Conservation (phyloP, 37 sponge, comb jelly and placozoan species). For the Mnemiopsis leidyi region DNA sequence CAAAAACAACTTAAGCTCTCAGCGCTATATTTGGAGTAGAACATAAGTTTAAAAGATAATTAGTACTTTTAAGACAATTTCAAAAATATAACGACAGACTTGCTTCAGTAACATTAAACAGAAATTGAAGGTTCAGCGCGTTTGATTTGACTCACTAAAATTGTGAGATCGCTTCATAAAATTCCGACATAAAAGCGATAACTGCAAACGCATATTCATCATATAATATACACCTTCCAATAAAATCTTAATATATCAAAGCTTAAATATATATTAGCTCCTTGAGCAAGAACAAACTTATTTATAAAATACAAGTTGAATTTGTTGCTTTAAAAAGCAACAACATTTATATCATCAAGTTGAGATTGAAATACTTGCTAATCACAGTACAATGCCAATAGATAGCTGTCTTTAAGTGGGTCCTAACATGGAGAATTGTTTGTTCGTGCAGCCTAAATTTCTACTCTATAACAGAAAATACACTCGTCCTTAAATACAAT, state of each 20-base stretch:
- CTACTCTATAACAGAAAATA: neutral
- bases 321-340: neutral
- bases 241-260: neutral
- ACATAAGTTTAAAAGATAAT: no score
- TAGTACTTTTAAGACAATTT: no score
- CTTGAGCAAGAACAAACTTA: neutral
- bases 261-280: neutral
- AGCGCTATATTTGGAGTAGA: no score
- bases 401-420: neutral
- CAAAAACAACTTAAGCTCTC: no score
- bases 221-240: neutral
- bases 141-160: neutral
- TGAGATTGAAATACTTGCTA: neutral
- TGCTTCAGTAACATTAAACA: neutral
- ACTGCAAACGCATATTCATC: neutral
- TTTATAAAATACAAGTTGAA: neutral
- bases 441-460: neutral
- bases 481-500: constrained; percentile 53
- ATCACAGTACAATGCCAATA: neutral
- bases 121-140: neutral
- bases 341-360: neutral
- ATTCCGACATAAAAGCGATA: neutral
- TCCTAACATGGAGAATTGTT: neutral
- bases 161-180: neutral
- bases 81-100: no score